phyloP scores from a whole-genome alignment of 2,113 vertebrate species.

The Sclerurus mexicanus region DNA sequence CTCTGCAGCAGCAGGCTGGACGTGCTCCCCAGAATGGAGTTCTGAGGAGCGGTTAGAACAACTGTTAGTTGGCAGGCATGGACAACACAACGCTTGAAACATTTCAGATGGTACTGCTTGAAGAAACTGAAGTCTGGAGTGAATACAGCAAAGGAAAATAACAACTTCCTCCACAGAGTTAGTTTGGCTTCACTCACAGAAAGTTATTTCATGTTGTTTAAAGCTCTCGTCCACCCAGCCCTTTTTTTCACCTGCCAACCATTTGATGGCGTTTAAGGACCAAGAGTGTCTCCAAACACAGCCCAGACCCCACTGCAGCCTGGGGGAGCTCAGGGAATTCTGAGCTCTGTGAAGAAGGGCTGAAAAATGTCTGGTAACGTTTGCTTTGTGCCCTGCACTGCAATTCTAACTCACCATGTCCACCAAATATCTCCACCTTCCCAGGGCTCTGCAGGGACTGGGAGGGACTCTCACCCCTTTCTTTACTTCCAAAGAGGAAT shows the following conservation, averaged over 20 bases:
- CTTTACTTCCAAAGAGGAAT: neutral
- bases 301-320: neutral
- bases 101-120: neutral
- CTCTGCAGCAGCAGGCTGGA: constrained; percentile 86
- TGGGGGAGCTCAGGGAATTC: neutral
- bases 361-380: neutral
- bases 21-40: constrained; percentile 80
- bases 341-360: neutral
- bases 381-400: neutral
- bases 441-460: neutral
- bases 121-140: neutral
- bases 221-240: neutral
- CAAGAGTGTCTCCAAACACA: neutral
- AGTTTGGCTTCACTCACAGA: neutral
- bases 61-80: neutral
- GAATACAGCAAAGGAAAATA: neutral
- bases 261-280: neutral
- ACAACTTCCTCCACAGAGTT: neutral
- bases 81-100: neutral
- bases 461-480: neutral
- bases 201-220: neutral
- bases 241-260: neutral
- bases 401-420: neutral
- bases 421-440: neutral
- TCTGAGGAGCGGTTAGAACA: constrained; percentile 70